Conservation (phyloP, 2,113 vertebrate species). For the Hyperoodon ampullatus region DNA sequence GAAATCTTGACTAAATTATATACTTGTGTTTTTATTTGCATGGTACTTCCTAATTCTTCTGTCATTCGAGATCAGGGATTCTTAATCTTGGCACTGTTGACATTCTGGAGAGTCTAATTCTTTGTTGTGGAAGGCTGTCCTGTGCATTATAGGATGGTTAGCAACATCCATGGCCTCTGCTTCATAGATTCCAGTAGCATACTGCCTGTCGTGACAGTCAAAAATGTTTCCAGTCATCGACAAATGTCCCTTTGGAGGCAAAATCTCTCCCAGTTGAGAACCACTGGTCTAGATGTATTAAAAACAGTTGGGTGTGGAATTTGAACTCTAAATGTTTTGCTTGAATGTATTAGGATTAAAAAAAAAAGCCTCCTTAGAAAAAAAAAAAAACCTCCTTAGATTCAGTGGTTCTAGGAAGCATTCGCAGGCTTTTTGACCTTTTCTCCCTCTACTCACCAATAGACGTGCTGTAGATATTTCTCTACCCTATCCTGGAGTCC, state of each 20-base stretch:
- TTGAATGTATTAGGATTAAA: background rate
- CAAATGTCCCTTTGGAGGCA: background rate
- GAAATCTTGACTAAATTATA: background rate
- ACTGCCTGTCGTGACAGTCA: background rate
- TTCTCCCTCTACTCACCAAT: background rate
- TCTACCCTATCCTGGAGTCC: background rate
- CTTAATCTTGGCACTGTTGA: background rate
- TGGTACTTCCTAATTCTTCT: background rate
- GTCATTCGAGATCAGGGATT: background rate
- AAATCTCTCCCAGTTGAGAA: background rate
- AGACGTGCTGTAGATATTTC: background rate
- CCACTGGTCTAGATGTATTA: background rate
- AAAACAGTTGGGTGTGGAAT: background rate
- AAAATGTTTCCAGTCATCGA: background rate
- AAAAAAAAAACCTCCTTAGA: background rate
- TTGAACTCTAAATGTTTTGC: background rate
- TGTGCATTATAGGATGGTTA: background rate
- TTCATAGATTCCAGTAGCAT: background rate
- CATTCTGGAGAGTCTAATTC: background rate
- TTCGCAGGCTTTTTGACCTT: background rate
- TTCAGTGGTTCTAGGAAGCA: background rate
- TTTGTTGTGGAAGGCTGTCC: background rate
- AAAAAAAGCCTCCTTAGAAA: background rate
- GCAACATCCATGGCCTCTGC: background rate
- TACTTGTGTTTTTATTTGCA: background rate